Base-by-base conservation (phyloP, 2,113 vertebrate species). In the Carassius gibelio region DNA sequence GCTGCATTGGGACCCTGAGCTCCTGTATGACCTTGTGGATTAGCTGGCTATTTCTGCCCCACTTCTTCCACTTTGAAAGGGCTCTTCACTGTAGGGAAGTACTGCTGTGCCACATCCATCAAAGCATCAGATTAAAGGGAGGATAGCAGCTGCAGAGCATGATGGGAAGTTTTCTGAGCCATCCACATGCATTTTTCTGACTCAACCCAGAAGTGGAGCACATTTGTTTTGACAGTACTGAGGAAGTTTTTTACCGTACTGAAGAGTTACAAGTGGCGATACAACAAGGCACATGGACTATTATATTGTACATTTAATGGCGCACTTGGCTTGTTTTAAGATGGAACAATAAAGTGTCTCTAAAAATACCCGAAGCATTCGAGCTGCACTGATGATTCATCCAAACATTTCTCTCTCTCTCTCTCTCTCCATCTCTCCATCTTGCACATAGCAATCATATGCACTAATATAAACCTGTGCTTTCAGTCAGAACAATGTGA, bases 21-120 rank as follows among this genome's bases (percentile, higher is more conserved):
- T 91, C 85, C 21, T 84, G 2, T 81, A 88, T 93, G 94, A 94
- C 94, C 93, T 94, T 94, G 93, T 89, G 88, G 88, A 90, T 87
- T 87, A 76, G 87, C 91, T 93, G 86, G 88, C 90, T 93, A 92
- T 93, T 93, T 94, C 90, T 89, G 88, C 90, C 83, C 86, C 86
- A 90, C 36, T 86, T 91, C 90, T 91, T 90, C 89, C 90, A 92
- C 90, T 92, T 91, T 90, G 71, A 89, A 85, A 91, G 84, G 72
- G 88, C 87, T 90, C 88, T 89, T 89, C 88, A 90, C 87, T 84
- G 23, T 42, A 86, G 85, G 86, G 89, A 87, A 89, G 90, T 83
- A 62, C 26, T 80, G 91, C 89, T 80, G 85, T 82, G 87, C 88
- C 88, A 88, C 84, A 85, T 92, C 92, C 92, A 89, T 93, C 91